phyloP scores from a whole-genome alignment of 2,888 invertebrate species.

The Tortricodes alternella region DNA sequence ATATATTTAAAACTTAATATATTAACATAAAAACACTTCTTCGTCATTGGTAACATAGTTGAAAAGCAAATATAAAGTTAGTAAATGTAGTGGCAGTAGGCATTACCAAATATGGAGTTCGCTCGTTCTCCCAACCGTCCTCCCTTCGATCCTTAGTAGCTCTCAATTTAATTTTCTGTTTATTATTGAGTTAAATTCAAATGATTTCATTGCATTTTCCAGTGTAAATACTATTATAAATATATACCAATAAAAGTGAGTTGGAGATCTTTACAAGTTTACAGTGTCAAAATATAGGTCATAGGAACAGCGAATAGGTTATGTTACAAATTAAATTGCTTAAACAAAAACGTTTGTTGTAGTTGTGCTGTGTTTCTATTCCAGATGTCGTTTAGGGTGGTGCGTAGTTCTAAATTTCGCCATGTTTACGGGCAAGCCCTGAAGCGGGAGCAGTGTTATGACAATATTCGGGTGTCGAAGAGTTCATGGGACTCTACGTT shows the following conservation, averaged over 20 bases:
- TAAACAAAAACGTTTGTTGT: slow-evolving; percentile 58
- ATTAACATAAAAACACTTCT: slow-evolving; percentile 8
- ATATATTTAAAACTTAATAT: slow-evolving; percentile 29
- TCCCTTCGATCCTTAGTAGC: slow-evolving; percentile 81
- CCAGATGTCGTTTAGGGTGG: slow-evolving; percentile 97
- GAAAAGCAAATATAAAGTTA: slow-evolving; percentile 53
- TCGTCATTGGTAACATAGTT: slow-evolving; percentile 34
- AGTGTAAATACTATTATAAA: slow-evolving; percentile 67
- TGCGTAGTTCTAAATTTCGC: slow-evolving; percentile 98
- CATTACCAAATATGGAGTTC: slow-evolving; percentile 88
- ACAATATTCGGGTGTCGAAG: slow-evolving; percentile 97
- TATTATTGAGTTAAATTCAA: slow-evolving; percentile 69
- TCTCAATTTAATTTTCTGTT: slow-evolving; percentile 77
- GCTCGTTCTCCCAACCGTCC: slow-evolving; percentile 84
- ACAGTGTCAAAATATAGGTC: slow-evolving; percentile 80
- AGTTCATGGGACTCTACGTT: slow-evolving; percentile 99
- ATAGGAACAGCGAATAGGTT: slow-evolving; percentile 71
- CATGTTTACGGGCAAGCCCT: slow-evolving; percentile 95
- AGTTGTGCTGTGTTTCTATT: slow-evolving; percentile 68
- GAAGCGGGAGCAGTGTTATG: slow-evolving; percentile 98
- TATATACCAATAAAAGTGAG: slow-evolving; percentile 72
- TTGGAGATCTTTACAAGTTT: slow-evolving; percentile 53
- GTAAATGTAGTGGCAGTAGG: slow-evolving; percentile 74
- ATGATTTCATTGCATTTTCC: slow-evolving; percentile 76
- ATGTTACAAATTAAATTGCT: slow-evolving; percentile 72